Evolutionary conservation across 2,797 vertebrate genomes (phyloP).

Genomic region (Discoglossus pictus): DNA sequence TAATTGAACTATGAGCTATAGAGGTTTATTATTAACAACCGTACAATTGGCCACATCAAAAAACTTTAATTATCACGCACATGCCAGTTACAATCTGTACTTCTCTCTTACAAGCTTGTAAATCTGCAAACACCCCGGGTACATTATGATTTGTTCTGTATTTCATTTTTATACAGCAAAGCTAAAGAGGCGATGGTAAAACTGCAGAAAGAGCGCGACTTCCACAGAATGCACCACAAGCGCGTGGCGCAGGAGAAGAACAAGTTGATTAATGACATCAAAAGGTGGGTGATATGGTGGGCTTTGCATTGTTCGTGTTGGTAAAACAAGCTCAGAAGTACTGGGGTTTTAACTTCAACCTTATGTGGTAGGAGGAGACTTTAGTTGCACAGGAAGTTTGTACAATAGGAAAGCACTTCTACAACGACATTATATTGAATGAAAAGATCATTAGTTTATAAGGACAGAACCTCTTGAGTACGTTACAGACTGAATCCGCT

Average conservation of each 20-base stretch:
- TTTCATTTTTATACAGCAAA: conserved; percentile 56
- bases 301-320: not conserved
- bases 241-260: conserved; percentile 82
- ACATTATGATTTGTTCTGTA: conserved; percentile 12
- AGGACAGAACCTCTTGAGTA: no score
- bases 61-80: not conserved
- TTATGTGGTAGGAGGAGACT: no score
- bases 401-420: no score
- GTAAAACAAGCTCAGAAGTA: no score
- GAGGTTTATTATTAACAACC: not conserved
- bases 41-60: not conserved
- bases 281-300: conserved; percentile 61
- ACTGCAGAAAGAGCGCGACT: conserved; percentile 78
- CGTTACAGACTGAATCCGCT: no score
- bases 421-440: no score
- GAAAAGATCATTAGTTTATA: no score
- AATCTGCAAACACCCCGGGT: conserved; percentile 19
- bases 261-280: conserved; percentile 78
- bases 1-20: not conserved
- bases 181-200: conserved; percentile 71
- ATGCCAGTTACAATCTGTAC: not conserved
- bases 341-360: no score
- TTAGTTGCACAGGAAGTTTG: no score
- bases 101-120: not conserved
- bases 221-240: conserved; percentile 80